Percentiles rank a stretch among this genome's conserved stretches.
phyloP scores from a whole-genome alignment of 2,797 vertebrate species.

The Rhynchotus rufescens region DNA sequence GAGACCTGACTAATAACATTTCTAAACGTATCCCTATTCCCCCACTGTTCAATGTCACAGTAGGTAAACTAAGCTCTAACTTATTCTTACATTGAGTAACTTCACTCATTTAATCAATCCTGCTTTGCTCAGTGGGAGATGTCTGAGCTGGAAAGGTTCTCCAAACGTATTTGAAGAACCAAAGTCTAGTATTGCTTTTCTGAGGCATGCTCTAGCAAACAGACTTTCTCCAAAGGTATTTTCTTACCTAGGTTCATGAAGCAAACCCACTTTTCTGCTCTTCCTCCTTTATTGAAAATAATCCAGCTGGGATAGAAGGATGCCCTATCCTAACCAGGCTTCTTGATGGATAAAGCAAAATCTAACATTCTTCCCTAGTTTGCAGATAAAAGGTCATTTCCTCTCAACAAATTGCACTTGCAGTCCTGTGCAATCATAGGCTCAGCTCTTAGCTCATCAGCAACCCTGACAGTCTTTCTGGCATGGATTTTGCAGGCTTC shows the following conservation, averaged over 20 bases:
- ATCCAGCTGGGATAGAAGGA: background rate
- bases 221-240: background rate
- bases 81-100: background rate
- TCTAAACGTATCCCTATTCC: background rate
- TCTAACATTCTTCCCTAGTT: background rate
- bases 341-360: background rate
- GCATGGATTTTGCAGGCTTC: background rate
- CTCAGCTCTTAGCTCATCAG: background rate
- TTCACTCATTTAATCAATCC: background rate
- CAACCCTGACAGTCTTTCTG: background rate
- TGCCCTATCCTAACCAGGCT: background rate
- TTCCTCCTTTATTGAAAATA: background rate
- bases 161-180: background rate
- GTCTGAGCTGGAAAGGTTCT: background rate
- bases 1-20: background rate
- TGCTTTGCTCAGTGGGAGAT: background rate
- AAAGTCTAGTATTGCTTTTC: background rate
- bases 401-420: background rate
- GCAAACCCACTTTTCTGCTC: background rate
- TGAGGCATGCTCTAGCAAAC: background rate
- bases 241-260: background rate
- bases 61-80: background rate
- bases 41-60: background rate
- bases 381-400: background rate
- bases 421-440: background rate